Evolutionary conservation across 2,113 vertebrate species (phyloP).

Genomic region (Argyrosomus japonicus): DNA sequence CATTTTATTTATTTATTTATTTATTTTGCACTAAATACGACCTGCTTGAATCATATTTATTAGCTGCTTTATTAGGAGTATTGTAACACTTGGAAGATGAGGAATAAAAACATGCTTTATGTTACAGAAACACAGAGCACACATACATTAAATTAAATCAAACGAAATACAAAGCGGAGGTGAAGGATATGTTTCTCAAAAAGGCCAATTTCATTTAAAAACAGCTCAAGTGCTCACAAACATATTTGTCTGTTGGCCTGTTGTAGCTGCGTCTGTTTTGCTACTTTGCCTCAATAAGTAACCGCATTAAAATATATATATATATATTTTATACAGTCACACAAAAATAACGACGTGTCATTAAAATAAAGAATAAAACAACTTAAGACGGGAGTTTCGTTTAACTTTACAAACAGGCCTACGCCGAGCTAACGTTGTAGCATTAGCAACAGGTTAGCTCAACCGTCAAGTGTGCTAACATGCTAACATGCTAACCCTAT

Average conservation of each 20-base stretch:
- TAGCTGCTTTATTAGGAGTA: neutral
- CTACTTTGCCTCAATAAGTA: neutral
- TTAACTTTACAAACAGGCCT: neutral
- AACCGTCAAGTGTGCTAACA: neutral
- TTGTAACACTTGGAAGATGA: neutral
- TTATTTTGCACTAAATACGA: neutral
- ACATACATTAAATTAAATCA: neutral
- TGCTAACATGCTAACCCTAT: neutral
- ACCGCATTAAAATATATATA: neutral
- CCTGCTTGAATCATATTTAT: neutral
- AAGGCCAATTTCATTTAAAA: neutral
- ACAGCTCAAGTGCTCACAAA: too few relatives aligned
- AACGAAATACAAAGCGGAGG: neutral
- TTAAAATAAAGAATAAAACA: neutral
- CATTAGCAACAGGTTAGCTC: conserved; percentile 6
- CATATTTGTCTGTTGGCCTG: neutral
- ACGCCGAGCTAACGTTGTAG: neutral
- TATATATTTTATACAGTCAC: too few relatives aligned
- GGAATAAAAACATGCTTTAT: neutral
- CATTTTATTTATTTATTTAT: neutral
- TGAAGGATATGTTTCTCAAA: neutral
- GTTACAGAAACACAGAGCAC: neutral
- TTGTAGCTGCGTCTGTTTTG: neutral
- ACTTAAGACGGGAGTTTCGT: neutral
- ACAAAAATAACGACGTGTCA: neutral